phyloP scores from a whole-genome alignment of 2,888 invertebrate species.

The Schizotus pectinicornis region DNA sequence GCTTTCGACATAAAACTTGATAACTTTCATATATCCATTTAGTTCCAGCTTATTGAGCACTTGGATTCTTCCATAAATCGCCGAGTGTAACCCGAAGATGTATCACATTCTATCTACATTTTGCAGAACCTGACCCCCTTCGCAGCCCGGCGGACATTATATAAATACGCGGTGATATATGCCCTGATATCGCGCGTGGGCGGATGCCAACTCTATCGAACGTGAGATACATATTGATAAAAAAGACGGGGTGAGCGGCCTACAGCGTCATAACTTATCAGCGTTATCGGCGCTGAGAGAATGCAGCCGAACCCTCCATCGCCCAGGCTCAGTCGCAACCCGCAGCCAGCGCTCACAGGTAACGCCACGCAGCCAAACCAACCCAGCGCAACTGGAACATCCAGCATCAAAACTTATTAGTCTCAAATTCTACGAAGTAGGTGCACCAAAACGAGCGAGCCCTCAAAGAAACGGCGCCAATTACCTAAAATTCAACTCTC shows the following conservation, averaged over 20 bases:
- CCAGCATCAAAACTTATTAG: too few species aligned
- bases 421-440: too few species aligned
- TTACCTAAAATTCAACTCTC: too few species aligned
- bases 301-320: constrained; percentile 5
- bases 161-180: constrained; percentile 53
- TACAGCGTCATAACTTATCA: constrained; percentile 46
- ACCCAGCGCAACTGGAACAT: too few species aligned
- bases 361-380: too few species aligned
- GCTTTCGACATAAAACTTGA: constrained; percentile 48
- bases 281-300: constrained; percentile 22
- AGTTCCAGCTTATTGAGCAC: constrained; percentile 51
- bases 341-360: too few species aligned
- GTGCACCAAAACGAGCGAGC: too few species aligned
- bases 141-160: constrained; percentile 45
- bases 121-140: constrained; percentile 48
- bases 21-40: constrained; percentile 50
- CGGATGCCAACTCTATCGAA: constrained; percentile 51
- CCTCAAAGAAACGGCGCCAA: too few species aligned
- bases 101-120: constrained; percentile 50
- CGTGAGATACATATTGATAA: constrained; percentile 51
- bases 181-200: constrained; percentile 48
- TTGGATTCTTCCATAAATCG: constrained; percentile 45
- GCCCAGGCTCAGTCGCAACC: too few species aligned
- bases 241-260: constrained; percentile 46
- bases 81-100: constrained; percentile 46